Evolutionary conservation across 2,113 vertebrate species (phyloP), one percentile per base, ranked within the genome.

Genomic region (Aramus guarauna): DNA sequence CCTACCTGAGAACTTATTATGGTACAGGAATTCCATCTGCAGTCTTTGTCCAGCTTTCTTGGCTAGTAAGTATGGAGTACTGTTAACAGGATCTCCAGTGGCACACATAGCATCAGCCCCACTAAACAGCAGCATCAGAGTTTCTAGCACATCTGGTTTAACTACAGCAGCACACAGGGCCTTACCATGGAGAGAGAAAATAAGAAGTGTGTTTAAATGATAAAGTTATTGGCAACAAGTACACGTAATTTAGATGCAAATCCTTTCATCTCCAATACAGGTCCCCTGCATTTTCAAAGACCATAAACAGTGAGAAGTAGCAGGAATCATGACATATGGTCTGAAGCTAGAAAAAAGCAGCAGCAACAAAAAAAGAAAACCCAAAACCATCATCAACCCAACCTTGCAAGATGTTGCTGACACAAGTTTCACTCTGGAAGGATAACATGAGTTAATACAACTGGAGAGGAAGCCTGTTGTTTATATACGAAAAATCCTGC

Each of bases 1-100:
- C 76, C 36, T 88, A 99, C 99, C 99, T 90, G 99, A 99, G 45
- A 99, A 99, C 73, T 99, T 99, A 97, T 99, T 99, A 67, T 99
- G 99, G 96, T 99, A 98, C 67, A 99, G 98, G 85, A 99, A 99
- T 97, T 99, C 99, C 99, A 99, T 99, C 55, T 99, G 99, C 34
- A 99, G 97, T 47, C 98, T 98, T 94, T 99, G 99, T 23, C 99
- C 99, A 5, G 98, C 98, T 56, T 98, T 99, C 95, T 99, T 99
- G 91, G 99, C 99, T 97, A 99, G 15, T 26, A 99, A 98, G 68
- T 99, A 99, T 0, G 99, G 99, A 48, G 99, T 99, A 90, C 99
- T 99, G 78, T 97, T 97, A 63, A 97, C 69, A 4, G 99, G 98
- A 85, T 99, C 99, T 36, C 99, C 98, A 1, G 99, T 99, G 30